Base-by-base conservation (phyloP, 30 jellyfish, hydroid and myxozoan genomes). In the Rhopilema esculentum region DNA sequence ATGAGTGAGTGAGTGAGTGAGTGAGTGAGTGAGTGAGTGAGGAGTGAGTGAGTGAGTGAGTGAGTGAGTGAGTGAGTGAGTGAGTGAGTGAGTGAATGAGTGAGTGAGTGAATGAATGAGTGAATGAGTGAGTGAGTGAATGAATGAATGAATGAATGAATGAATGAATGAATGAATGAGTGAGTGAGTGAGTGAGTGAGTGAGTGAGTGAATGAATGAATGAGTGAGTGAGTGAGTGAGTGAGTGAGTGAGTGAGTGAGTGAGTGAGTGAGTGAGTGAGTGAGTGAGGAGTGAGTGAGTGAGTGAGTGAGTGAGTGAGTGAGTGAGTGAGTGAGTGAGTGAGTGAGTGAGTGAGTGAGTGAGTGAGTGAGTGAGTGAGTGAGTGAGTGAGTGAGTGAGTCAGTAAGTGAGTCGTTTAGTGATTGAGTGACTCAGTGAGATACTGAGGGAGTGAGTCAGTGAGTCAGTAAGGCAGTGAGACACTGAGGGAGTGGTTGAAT, bases 231-330 rank as follows among this genome's bases (percentile, higher is more conserved):
- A n/a, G n/a, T n/a, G n/a, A n/a, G n/a, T n/a, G n/a, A 69, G 63
- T 26, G 8, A 69, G 81, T 69, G 12, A 69, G 65, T 20, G 12
- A 69, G 81, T 69, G 8, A 69, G 81, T 69, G 12, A 69, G 81
- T 69, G 15, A 69, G 81, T 69, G 12, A 69, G 81, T 69, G 8
- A 69, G 65, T 69, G 12, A 69, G 81, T 69, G 6, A 69, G 81
- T 69, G 12, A 69, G 81, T 69, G 12, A 69, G 81, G n/a, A n/a
- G n/a, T 69, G 12, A 69, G 81, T 69, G 15, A 69, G 81, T 69
- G 12, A 69, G 81, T n/a, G 15, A 69, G 81, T 69, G 8, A 69
- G 81, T 69, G 8, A 69, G 81, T 26, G 15, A 69, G 81, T 69
- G 12, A 69, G 81, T 69, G 12, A 69, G 81, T 69, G 8, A 69